These are phyloP conservation scores for Leuciscus waleckii DNA, from an alignment of 2,797 vertebrate genomes.

Conservation along the genomic window DNA sequence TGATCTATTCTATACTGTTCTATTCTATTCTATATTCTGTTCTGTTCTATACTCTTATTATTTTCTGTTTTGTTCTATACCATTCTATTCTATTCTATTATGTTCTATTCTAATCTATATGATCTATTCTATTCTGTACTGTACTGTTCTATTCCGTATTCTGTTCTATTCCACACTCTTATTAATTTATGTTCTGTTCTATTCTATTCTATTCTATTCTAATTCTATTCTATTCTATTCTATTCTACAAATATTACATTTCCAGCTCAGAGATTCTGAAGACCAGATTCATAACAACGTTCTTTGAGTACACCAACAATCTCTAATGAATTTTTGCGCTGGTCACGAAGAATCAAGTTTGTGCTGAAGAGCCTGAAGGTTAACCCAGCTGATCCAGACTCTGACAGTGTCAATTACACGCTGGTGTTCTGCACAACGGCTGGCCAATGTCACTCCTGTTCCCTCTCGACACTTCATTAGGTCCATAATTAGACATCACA, in stretches of 20 bases:
- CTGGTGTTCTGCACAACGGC: not conserved
- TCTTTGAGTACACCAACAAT: not conserved
- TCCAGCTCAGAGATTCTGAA: not conserved
- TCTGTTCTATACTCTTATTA: not conserved
- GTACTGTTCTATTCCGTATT: not conserved
- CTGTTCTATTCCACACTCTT: too few relatives aligned
- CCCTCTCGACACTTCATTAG: slow-evolving; percentile 17
- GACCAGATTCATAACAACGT: not conserved
- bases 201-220: not conserved
- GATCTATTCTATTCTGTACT: not conserved
- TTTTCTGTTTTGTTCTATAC: not conserved
- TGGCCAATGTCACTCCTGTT: slow-evolving; percentile 17
- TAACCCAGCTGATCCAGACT: slow-evolving; percentile 14
- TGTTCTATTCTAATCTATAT: not conserved
- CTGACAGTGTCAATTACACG: slow-evolving; percentile 37
- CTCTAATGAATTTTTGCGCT: not conserved
- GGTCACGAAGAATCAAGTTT: slow-evolving; percentile 3
- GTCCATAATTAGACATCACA: slow-evolving; percentile 31
- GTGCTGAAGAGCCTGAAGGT: not conserved
- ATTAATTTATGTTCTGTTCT: not conserved
- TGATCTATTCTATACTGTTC: not conserved
- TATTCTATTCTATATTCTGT: not conserved
- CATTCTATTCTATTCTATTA: not conserved
- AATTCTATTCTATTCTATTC: not conserved
- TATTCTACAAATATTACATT: not conserved